Evolutionary conservation across 2,797 vertebrate species (phyloP).

Genomic region (Carduelis carduelis): DNA sequence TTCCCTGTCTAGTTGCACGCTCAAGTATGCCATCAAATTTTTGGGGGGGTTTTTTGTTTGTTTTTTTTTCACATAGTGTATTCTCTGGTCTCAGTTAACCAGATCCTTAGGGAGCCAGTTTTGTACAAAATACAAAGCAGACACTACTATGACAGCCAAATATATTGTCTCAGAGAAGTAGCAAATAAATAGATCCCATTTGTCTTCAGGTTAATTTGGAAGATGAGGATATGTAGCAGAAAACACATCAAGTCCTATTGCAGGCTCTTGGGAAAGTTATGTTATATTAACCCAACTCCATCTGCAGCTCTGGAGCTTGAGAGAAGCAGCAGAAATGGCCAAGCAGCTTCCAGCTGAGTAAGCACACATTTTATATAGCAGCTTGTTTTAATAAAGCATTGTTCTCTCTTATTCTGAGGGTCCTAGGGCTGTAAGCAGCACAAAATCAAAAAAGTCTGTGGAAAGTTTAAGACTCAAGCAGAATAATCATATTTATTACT

Average conservation of each 20-base stretch:
- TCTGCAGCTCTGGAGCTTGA: conserved; percentile 43
- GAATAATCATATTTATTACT: not conserved
- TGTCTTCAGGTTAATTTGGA: conserved; percentile 22
- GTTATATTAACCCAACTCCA: not conserved
- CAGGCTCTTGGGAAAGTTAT: not conserved
- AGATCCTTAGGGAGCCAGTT: not conserved
- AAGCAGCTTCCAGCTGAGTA: conserved; percentile 52
- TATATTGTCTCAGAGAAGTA: not conserved
- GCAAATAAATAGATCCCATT: conserved; percentile 20
- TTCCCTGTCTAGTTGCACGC: not conserved
- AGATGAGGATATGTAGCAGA: not conserved
- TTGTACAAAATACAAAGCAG: conserved; percentile 16
- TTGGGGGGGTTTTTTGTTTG: not conserved
- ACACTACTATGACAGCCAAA: not conserved
- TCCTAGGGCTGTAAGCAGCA: not conserved
- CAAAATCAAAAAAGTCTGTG: not conserved
- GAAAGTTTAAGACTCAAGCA: not conserved
- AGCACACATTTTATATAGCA: conserved; percentile 25
- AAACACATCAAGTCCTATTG: not conserved
- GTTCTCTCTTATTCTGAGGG: not conserved
- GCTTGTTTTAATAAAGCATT: conserved; percentile 40
- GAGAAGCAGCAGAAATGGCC: not conserved
- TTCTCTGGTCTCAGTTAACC: not conserved
- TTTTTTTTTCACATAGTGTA: not conserved
- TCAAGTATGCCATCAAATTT: not conserved